Evolutionary conservation across 1,140 invertebrate species (phyloP), one percentile per base, ranked within the genome.

Genomic region (Gonatopus flavifemur): DNA sequence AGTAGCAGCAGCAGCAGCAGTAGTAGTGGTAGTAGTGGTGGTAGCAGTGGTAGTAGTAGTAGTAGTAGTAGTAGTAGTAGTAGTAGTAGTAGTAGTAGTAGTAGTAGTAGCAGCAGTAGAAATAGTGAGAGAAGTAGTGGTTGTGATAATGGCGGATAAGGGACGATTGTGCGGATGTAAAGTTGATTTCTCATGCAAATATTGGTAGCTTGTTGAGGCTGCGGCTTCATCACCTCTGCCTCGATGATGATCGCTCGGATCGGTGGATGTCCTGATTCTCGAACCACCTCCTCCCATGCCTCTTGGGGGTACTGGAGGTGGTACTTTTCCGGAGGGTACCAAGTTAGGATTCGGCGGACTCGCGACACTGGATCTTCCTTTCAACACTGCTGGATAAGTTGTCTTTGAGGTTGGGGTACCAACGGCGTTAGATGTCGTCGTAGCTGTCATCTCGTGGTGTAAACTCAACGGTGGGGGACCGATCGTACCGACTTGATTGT

Each of bases 271-370:
- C 28, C 33, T 46, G 36, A 20, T 46, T 42, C 46, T 70, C 56
- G 59, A 56, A 48, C 53, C 64, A 50, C n/a, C n/a, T 33, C 43
- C 59, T 19, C 60, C 59, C 38, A 52, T 63, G 44, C 89, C 88
- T 48, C 89, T 77, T 3, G 89, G 89, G 21, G 89, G 89, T 13
- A 91, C 89, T 10, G 89, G 89, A 19, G 89, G 89, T 7, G 88
- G 89, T 3, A 90, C 82, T 66, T 86, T 86, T 49, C 74, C 69
- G 9, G 72, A 71, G 25, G 74, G 70, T 10, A 76, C 70, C 24
- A 74, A 41, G 48, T 70, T 73, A 16, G 69, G 71, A 46, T 70
- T 74, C 28, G 71, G 72, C 24, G 72, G 71, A 62, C 68, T 73
- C 19, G 71, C 74, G 38, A 61, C 70, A 21, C 62, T 68, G n/a